Percentiles rank a stretch among this genome's conserved stretches.
phyloP scores from a whole-genome alignment of 1,140 invertebrate species.

The Oppia nitens region DNA sequence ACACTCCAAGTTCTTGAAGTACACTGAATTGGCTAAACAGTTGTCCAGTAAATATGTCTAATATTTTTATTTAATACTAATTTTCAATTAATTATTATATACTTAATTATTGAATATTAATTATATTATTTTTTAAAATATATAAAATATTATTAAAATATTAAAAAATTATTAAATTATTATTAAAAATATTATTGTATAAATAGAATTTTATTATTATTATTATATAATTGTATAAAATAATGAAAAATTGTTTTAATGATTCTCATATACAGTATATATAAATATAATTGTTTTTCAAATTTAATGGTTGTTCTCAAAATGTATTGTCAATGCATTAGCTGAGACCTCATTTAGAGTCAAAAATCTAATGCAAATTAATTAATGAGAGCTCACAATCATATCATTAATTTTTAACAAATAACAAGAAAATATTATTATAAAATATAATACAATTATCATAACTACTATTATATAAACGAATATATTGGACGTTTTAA shows the following conservation, averaged over 20 bases:
- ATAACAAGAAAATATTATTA: no score
- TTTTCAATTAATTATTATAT: neutral
- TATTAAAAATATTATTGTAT: no score
- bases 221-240: no score
- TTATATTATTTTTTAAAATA: neutral
- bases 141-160: neutral
- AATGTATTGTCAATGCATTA: no score
- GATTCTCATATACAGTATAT: neutral
- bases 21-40: constrained; percentile 88
- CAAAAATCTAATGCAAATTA: neutral
- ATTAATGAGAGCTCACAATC: neutral
- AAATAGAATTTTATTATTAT: no score
- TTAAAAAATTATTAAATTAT: neutral
- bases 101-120: neutral
- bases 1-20: constrained; percentile 90
- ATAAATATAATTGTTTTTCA: neutral
- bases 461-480: neutral
- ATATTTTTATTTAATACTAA: constrained; percentile 8
- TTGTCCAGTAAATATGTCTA: constrained; percentile 70
- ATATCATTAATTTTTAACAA: neutral
- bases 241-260: no score
- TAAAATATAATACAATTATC: neutral
- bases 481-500: no score
- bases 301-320: neutral
- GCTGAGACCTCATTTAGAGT: no score